Evolutionary conservation across 2,113 vertebrate genomes (phyloP), one percentile per base, ranked within the genome.

Genomic region (Natator depressus): DNA sequence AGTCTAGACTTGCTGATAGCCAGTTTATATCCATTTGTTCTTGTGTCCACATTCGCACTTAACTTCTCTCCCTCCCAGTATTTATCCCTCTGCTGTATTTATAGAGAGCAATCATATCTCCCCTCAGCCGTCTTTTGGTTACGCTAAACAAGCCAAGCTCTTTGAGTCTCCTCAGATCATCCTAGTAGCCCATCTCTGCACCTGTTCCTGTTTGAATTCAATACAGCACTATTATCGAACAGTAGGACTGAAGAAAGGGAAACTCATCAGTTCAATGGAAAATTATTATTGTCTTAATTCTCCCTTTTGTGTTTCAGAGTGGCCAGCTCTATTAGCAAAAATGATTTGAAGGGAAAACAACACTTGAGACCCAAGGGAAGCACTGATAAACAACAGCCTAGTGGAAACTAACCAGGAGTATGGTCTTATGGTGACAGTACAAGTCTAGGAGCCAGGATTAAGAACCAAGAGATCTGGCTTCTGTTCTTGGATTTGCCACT

Each of bases 211-310:
- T 53, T 53, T 53, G 19, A 53, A 53, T 53, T 53, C 53, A 53
- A 53, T 53, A 19, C 53, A 19, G 53, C 17, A 20, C 85, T 90
- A 87, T 47, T 84, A 96, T 93, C 17, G 81, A 91, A 29, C 55
- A 69, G 42, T 75, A n/a, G 42, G n/a, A 20, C 13, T 24, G 82
- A 62, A 31, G 59, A 79, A 65, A 27, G 72, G 16, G 78, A 55
- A 69, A 72, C 82, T 31, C 89, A 53, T 27, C 25, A 55, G 89
- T 82, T 90, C 82, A 84, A 84, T 54, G 69, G 53, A 90, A 69
- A 90, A 82, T 59, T 84, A 90, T 84, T 90, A 90, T 31, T 62
- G 59, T 42, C 72, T 90, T 90, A 84, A 84, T 90, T 90, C 82
- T 78, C 51, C 47, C 89, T 84, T 62, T 84, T 53, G 53, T 65